A percentile compares a stretch with the other conserved stretches of the same genome.
Evolutionary conservation across 2,113 vertebrate genomes (phyloP).

Genomic region (Chamaetylas fuelleborni): DNA sequence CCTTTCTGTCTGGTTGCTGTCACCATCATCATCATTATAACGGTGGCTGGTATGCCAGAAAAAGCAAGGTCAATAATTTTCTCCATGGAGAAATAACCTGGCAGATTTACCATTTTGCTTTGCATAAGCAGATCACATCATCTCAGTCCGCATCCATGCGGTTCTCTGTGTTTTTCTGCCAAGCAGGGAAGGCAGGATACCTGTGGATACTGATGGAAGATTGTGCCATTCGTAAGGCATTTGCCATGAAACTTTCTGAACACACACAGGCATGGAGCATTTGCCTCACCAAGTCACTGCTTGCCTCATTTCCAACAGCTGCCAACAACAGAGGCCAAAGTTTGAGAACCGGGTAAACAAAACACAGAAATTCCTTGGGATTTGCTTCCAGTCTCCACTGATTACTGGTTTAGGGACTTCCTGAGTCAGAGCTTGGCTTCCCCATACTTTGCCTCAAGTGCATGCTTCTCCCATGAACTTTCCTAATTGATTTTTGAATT

Average conservation of each 20-base stretch:
- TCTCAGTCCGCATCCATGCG: neutral
- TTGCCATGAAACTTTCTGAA: neutral
- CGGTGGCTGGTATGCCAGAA: constrained; percentile 23
- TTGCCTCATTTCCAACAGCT: neutral
- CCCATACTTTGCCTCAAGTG: neutral
- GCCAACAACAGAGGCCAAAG: neutral
- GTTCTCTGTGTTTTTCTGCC: neutral
- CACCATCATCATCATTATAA: constrained; percentile 43
- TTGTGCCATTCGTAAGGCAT: neutral
- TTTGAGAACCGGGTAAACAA: neutral
- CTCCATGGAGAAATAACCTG: constrained; percentile 34
- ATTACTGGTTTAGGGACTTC: constrained; percentile 21
- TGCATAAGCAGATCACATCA: constrained; percentile 16
- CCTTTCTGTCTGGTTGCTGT: constrained; percentile 30
- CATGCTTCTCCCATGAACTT: neutral
- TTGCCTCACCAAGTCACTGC: neutral
- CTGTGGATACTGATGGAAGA: neutral
- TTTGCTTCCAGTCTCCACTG: neutral
- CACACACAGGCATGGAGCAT: fast-evolving
- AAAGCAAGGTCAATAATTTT: constrained; percentile 56
- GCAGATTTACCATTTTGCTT: constrained; percentile 17
- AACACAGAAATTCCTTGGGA: neutral
- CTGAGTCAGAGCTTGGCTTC: neutral
- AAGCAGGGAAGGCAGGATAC: neutral
- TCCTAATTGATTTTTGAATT: neutral